phyloP scores from a whole-genome alignment of 2,888 invertebrate species.

The Copidosoma aretas region DNA sequence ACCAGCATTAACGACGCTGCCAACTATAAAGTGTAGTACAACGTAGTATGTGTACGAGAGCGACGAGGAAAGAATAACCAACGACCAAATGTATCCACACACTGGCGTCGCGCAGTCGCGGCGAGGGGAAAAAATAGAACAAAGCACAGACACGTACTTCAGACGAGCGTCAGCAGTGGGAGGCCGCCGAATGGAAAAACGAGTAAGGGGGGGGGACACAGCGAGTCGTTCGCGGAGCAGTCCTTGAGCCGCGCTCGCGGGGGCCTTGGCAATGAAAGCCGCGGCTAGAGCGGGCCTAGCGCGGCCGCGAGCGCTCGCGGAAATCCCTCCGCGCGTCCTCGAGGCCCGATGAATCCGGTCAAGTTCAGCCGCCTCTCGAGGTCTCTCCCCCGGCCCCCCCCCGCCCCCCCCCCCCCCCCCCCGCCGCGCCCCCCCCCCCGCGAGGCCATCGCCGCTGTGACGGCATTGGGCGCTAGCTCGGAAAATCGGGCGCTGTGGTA shows the following conservation, averaged over 20 bases:
- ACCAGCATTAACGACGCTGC: no score
- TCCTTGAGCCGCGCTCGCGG: constrained; percentile 23
- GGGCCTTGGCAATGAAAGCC: constrained; percentile 43
- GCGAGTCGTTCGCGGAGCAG: background rate
- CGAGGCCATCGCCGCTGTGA: constrained; percentile 29
- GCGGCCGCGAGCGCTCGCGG: constrained; percentile 39
- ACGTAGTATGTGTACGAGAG: no score
- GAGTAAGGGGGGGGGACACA: background rate
- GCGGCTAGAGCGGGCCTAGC: constrained; percentile 40
- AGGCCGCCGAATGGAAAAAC: no score
- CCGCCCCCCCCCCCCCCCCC: background rate
- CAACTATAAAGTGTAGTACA: no score
- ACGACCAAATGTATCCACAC: no score
- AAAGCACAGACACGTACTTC: no score
- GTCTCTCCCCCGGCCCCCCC: constrained; percentile 17
- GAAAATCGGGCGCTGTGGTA: no score
- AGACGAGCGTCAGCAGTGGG: background rate
- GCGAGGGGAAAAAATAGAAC: no score
- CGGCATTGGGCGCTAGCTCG: no score
- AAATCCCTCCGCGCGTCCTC: constrained; percentile 40
- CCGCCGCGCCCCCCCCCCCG: constrained; percentile 1
- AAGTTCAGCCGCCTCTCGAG: constrained; percentile 43
- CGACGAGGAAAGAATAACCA: no score
- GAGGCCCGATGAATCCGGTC: constrained; percentile 41
- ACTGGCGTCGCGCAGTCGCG: no score